Evolutionary conservation across 2,797 vertebrate genomes (phyloP).

Genomic region (Melanotaenia boesemani): DNA sequence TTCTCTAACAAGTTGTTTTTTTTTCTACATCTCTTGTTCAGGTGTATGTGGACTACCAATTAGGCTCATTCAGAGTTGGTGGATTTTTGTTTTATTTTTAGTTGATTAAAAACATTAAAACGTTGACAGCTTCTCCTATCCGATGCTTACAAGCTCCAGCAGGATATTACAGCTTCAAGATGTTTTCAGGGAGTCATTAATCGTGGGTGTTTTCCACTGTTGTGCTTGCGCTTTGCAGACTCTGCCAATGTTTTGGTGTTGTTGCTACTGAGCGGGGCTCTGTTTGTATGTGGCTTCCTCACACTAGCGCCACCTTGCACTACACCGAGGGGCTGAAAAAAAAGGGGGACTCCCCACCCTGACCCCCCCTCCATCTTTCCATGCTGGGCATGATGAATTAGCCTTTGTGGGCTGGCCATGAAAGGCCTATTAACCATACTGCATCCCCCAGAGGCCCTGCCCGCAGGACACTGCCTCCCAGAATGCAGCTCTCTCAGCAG

Average conservation of each 20-base stretch:
- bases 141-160: slow-evolving; percentile 23
- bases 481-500: slow-evolving; percentile 85
- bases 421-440: slow-evolving; percentile 91
- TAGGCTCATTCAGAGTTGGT: neutral
- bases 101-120: neutral
- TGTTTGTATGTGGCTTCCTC: slow-evolving; percentile 64
- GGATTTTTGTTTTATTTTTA: neutral
- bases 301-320: slow-evolving; percentile 68
- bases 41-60: slow-evolving; percentile 19
- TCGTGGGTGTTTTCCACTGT: slow-evolving; percentile 64
- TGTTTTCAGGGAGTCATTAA: slow-evolving; percentile 50
- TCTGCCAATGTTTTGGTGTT: slow-evolving; percentile 71
- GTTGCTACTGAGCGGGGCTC: slow-evolving; percentile 53
- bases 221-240: slow-evolving; percentile 50
- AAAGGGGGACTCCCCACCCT: slow-evolving; percentile 62
- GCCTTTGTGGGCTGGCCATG: slow-evolving; percentile 86
- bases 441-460: slow-evolving; percentile 89
- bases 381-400: slow-evolving; percentile 88
- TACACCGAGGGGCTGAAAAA: slow-evolving; percentile 27
- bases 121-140: neutral
- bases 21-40: slow-evolving; percentile 68
- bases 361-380: slow-evolving; percentile 63
- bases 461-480: slow-evolving; percentile 86
- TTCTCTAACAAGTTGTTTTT: slow-evolving; percentile 21
- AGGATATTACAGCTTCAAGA: slow-evolving; percentile 42